Conservation (phyloP, 2,888 invertebrate species). For the Dicyrtomina minuta region DNA sequence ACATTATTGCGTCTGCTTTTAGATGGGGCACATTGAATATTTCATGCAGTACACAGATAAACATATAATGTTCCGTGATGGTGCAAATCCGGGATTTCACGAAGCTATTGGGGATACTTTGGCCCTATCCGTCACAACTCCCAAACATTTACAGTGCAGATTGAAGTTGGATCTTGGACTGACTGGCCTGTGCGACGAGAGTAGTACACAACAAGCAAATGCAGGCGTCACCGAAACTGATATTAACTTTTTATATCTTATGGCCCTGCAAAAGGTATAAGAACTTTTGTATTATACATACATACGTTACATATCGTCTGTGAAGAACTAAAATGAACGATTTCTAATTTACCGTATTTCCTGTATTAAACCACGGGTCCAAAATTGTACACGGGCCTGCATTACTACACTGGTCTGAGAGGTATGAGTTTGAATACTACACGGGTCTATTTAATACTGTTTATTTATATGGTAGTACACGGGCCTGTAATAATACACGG, state of each 20-base stretch:
- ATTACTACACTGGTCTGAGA: too few species aligned
- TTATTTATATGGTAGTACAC: too few species aligned
- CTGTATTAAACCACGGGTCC: too few species aligned
- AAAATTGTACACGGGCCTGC: too few species aligned
- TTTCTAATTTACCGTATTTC: too few species aligned
- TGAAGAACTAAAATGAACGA: too few species aligned
- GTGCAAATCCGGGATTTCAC: constrained; percentile 73
- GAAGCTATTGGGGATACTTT: constrained; percentile 56
- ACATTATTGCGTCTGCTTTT: too few species aligned
- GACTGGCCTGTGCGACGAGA: constrained; percentile 23
- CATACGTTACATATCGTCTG: too few species aligned
- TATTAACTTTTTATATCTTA: constrained; percentile 55
- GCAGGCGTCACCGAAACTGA: constrained; percentile 33
- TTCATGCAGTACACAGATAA: constrained; percentile 72
- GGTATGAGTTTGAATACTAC: too few species aligned
- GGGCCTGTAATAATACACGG: too few species aligned
- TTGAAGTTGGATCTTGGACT: constrained; percentile 37
- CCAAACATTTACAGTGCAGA: constrained; percentile 48
- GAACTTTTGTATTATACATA: too few species aligned
- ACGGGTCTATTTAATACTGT: too few species aligned
- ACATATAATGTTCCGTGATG: constrained; percentile 70
- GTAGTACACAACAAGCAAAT: background rate
- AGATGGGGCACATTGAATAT: constrained; percentile 61
- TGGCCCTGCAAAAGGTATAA: constrained; percentile 55
- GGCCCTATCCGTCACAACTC: constrained; percentile 54